These are phyloP conservation scores for Chalcis sispes DNA, from an alignment of 2,888 invertebrate species.

Conservation along the genomic window DNA sequence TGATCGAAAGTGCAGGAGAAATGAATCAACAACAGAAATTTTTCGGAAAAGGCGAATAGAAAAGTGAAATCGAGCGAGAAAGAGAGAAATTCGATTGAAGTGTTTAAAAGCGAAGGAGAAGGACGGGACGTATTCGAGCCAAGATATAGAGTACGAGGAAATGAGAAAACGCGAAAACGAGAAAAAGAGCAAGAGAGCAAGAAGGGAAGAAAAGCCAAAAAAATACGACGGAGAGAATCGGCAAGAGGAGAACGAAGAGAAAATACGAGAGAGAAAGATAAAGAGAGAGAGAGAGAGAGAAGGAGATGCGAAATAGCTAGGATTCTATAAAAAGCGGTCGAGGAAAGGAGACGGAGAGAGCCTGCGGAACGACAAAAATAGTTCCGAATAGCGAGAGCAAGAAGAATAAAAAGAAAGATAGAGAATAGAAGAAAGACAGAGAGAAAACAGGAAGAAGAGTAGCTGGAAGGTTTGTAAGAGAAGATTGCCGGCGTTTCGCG, in stretches of 20 bases:
- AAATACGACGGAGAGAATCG: conserved; percentile 18
- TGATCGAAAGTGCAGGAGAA: no score
- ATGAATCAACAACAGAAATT: no score
- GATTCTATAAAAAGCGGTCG: conserved; percentile 12
- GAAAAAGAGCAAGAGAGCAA: conserved; percentile 1
- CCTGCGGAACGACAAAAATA: conserved; percentile 14
- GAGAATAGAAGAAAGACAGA: neutral
- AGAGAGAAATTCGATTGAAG: no score
- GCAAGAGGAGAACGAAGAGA: neutral
- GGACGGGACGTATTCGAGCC: no score
- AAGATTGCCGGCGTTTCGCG: conserved; percentile 21
- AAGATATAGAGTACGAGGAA: no score
- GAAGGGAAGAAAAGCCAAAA: neutral
- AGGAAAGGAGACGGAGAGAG: neutral
- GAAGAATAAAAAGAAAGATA: neutral
- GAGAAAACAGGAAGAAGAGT: conserved; percentile 2
- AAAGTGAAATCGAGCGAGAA: no score
- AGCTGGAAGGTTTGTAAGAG: conserved; percentile 11
- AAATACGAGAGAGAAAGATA: conserved; percentile 1
- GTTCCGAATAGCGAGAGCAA: neutral
- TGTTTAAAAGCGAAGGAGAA: no score
- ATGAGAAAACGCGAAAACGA: no score
- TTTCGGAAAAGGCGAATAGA: no score
- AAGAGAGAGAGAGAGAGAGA: conserved; percentile 12
- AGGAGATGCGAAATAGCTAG: neutral